A percentile compares a stretch with the other conserved stretches of the same genome.
Evolutionary conservation across 2,797 vertebrate genomes (phyloP).

Genomic region (Gobio occitaniae): DNA sequence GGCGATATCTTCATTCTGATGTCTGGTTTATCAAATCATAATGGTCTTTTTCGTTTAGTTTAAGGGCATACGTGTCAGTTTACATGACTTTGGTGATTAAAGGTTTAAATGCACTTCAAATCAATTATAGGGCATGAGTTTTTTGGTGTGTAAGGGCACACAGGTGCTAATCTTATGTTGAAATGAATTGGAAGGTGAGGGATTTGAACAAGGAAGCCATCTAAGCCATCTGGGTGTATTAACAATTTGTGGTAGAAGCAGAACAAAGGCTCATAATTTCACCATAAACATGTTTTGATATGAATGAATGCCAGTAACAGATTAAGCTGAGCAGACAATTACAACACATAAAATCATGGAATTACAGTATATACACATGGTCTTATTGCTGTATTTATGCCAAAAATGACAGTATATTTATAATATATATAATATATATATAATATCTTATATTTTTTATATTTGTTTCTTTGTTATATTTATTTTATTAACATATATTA

Average conservation of each 20-base stretch:
- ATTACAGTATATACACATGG: neutral
- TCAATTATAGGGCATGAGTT: constrained; percentile 17
- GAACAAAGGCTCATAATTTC: neutral
- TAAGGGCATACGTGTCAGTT: constrained; percentile 54
- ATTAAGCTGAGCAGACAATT: neutral
- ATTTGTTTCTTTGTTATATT: neutral
- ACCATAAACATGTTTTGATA: neutral
- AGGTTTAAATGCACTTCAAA: constrained; percentile 41
- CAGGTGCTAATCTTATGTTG: constrained; percentile 47
- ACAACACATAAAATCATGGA: neutral
- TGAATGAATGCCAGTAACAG: neutral
- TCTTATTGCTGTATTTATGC: neutral
- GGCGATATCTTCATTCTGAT: constrained; percentile 51
- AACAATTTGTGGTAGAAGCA: neutral
- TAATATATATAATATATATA: too few species aligned
- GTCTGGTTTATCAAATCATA: constrained; percentile 21
- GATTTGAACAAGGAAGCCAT: constrained; percentile 2
- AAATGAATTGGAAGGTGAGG: constrained; percentile 2
- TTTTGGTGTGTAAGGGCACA: constrained; percentile 16
- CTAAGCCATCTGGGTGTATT: neutral
- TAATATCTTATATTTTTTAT: neutral
- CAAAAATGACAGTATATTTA: too few species aligned
- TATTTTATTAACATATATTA: neutral
- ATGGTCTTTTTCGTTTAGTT: constrained; percentile 22
- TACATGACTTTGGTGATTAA: constrained; percentile 40